phyloP scores from a whole-genome alignment of 2,113 vertebrate species.

The Hirundichthys speculiger region DNA sequence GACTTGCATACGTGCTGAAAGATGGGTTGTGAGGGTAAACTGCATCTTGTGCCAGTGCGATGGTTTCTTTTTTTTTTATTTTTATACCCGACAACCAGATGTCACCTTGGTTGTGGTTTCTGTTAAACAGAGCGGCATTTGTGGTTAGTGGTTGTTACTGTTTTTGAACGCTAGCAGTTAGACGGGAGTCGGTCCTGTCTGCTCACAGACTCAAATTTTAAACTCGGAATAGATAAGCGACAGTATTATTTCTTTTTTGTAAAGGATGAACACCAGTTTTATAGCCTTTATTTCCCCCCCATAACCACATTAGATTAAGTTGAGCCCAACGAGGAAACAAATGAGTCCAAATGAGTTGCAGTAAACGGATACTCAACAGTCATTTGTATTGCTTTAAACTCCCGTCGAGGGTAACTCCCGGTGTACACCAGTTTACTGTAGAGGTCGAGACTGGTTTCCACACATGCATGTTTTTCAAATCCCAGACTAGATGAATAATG shows the following conservation, averaged over 20 bases:
- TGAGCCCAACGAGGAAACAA: neutral
- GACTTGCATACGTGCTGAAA: neutral
- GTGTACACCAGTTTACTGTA: neutral
- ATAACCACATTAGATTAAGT: neutral
- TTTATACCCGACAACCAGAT: slow-evolving; percentile 1
- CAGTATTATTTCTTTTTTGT: no score
- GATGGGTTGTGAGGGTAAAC: neutral
- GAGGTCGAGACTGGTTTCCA: neutral
- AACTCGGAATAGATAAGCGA: no score
- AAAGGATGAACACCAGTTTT: neutral
- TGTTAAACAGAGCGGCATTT: slow-evolving; percentile 2
- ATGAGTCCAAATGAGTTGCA: neutral
- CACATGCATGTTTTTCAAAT: slow-evolving; percentile 4
- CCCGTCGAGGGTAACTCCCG: no score
- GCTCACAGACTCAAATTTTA: neutral
- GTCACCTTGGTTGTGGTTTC: slow-evolving; percentile 20
- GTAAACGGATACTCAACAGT: no score
- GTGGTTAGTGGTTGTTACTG: slow-evolving; percentile 2
- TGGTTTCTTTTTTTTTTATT: neutral
- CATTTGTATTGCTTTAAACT: no score
- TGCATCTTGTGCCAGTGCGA: slow-evolving; percentile 69
- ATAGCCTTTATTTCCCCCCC: neutral
- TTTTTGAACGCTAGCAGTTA: neutral
- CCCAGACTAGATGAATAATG: neutral
- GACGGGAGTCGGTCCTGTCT: neutral